Evolutionary conservation across 2,888 invertebrate genomes (phyloP).

Genomic region (Choreutis nemorana): DNA sequence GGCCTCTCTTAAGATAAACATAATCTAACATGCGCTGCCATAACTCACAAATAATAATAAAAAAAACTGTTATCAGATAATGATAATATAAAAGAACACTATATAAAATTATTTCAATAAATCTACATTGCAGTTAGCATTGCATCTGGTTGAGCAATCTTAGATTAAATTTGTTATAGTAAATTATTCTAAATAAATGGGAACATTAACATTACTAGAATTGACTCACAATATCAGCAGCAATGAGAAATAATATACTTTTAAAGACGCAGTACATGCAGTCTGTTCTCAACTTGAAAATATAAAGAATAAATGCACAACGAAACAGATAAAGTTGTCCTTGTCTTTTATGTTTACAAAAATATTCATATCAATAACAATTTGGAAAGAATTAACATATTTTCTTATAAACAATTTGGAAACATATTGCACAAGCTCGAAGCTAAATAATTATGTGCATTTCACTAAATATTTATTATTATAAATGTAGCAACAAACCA

Average conservation of each 20-base stretch:
- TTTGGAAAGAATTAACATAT: conserved; percentile 62
- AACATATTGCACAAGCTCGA: conserved; percentile 63
- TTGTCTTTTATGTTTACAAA: conserved; percentile 62
- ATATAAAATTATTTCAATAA: conserved; percentile 48
- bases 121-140: conserved; percentile 59
- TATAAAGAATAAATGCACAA: conserved; percentile 64
- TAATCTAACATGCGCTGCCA: conserved; percentile 65
- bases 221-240: conserved; percentile 63
- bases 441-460: conserved; percentile 54
- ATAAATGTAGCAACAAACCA: conserved; percentile 60
- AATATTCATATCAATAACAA: conserved; percentile 61
- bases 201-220: conserved; percentile 59
- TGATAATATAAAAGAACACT: conserved; percentile 51
- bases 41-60: conserved; percentile 60
- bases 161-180: conserved; percentile 52
- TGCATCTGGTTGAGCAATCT: conserved; percentile 64
- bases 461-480: conserved; percentile 32
- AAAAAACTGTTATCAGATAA: conserved; percentile 51
- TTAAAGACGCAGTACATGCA: conserved; percentile 31
- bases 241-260: conserved; percentile 38
- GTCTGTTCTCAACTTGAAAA: conserved; percentile 32
- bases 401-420: conserved; percentile 59
- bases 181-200: conserved; percentile 60
- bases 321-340: conserved; percentile 60
- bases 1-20: conserved; percentile 64